These are phyloP conservation scores for Chrysochloris asiatica DNA, from an alignment of 2,113 vertebrate species.

Conservation along the genomic window DNA sequence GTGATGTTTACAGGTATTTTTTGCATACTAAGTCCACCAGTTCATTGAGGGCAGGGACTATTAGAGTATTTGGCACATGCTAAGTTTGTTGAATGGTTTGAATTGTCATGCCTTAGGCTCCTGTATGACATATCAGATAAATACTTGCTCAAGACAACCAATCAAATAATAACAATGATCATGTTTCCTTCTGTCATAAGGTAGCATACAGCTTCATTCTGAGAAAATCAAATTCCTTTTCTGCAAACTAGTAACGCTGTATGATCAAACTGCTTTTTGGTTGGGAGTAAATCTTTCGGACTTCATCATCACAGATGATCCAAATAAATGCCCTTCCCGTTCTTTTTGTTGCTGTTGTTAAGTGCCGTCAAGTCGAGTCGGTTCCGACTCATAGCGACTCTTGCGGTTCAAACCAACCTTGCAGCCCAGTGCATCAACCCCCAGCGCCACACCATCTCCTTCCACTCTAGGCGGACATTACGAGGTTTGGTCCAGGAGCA, in stretches of 20 bases:
- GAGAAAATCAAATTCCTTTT: constrained; percentile 30
- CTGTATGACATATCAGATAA: neutral
- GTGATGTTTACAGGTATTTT: neutral
- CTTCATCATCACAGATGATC: neutral
- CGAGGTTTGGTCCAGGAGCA: neutral
- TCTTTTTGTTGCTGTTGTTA: too few species aligned
- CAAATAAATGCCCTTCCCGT: neutral
- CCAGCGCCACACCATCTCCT: too few species aligned
- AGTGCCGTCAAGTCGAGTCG: too few species aligned
- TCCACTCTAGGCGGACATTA: neutral
- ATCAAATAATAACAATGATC: neutral
- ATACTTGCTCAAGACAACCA: neutral
- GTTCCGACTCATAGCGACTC: too few species aligned
- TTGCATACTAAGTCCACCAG: neutral
- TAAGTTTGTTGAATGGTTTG: neutral
- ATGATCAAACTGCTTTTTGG: neutral
- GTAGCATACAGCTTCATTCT: neutral
- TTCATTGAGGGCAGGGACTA: neutral
- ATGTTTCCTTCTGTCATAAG: neutral
- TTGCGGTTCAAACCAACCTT: too few species aligned
- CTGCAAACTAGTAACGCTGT: neutral
- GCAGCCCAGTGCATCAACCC: too few species aligned
- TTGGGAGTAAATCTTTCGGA: neutral
- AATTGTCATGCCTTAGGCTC: constrained; percentile 9
- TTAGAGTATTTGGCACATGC: neutral